phyloP scores from a whole-genome alignment of 2,113 vertebrate genomes.

The Labeo catla region DNA sequence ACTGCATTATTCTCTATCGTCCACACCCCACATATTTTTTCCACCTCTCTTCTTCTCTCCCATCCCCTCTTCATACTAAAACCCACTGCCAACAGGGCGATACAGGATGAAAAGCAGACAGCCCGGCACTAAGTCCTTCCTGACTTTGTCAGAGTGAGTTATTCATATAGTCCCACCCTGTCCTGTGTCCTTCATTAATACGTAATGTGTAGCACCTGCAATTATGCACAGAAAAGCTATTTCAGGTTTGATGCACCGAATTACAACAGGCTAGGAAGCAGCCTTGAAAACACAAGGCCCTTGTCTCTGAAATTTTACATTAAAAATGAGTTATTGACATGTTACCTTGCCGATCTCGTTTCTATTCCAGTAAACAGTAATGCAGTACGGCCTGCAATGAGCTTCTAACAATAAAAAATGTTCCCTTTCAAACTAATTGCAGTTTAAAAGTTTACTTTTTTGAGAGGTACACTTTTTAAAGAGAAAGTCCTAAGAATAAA shows the following conservation, averaged over 20 bases:
- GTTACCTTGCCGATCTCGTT: not conserved
- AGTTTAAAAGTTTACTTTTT: conserved; percentile 18
- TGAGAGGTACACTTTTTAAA: not conserved
- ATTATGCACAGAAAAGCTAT: conserved; percentile 31
- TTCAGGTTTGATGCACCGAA: conserved; percentile 26
- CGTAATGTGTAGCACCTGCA: conserved; percentile 20
- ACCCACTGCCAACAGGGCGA: not conserved
- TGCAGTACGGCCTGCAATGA: not conserved
- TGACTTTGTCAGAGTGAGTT: conserved; percentile 44
- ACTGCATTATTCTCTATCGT: conserved; percentile 26
- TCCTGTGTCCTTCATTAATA: conserved; percentile 45
- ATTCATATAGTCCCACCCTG: conserved; percentile 23
- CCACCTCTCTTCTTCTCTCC: not conserved
- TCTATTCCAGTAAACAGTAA: not conserved
- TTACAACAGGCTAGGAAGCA: not conserved
- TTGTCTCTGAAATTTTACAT: not conserved
- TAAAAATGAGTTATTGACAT: conserved; percentile 8
- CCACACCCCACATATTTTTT: conserved; percentile 2
- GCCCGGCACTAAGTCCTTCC: conserved; percentile 21
- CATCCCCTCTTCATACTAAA: conserved; percentile 16
- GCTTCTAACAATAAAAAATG: not conserved
- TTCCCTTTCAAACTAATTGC: not conserved
- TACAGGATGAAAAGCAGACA: conserved; percentile 15
- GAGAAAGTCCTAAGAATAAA: not conserved
- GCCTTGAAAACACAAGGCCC: not conserved